Evolutionary conservation across 2,113 vertebrate species (phyloP).

Genomic region (Phalacrocorax brasilianus): DNA sequence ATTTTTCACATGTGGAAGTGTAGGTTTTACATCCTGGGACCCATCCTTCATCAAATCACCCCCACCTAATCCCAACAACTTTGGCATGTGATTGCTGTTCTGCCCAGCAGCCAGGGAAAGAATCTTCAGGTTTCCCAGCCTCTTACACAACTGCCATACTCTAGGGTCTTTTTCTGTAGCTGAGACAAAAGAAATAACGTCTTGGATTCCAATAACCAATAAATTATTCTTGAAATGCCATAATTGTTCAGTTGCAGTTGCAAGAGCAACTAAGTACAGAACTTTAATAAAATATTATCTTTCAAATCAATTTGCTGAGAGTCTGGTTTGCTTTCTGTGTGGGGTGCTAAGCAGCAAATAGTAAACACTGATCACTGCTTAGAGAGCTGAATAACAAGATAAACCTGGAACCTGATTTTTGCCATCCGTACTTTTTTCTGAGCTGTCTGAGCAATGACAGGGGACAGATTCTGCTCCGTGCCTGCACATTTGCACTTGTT

Average conservation of each 20-base stretch:
- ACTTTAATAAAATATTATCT: conserved; percentile 31
- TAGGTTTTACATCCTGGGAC: background rate
- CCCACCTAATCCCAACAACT: background rate
- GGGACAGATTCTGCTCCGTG: background rate
- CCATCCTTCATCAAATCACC: background rate
- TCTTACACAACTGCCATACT: background rate
- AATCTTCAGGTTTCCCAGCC: background rate
- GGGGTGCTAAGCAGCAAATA: background rate
- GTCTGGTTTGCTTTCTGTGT: background rate
- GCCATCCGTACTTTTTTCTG: background rate
- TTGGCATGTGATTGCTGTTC: background rate
- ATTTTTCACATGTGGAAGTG: background rate
- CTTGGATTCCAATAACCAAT: background rate
- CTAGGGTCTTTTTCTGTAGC: background rate
- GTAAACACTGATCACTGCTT: conserved; percentile 1
- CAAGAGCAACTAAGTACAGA: background rate
- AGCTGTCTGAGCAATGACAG: background rate
- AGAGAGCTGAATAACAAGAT: background rate
- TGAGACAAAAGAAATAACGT: background rate
- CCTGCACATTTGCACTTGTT: background rate
- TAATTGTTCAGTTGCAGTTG: conserved; percentile 33
- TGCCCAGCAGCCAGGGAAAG: background rate
- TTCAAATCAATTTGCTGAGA: conserved; percentile 35
- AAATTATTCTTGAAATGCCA: conserved; percentile 36
- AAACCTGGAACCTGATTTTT: background rate